A percentile compares a stretch with the other conserved stretches of the same genome.
These are phyloP conservation scores for Drosophila buzzatii DNA, from an alignment of 2,888 invertebrate genomes.

Conservation along the genomic window DNA sequence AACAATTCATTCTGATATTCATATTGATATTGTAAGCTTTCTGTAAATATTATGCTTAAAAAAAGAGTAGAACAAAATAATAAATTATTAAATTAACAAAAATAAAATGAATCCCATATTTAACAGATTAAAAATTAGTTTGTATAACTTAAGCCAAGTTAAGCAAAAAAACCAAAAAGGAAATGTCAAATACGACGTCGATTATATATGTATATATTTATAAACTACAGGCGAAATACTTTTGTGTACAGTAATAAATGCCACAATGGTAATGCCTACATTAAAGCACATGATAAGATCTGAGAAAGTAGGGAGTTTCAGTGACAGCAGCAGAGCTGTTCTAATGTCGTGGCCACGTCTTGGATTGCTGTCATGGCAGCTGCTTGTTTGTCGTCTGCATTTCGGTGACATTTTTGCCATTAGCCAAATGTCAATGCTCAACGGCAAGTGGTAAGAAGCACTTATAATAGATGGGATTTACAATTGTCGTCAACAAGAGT, in stretches of 20 bases:
- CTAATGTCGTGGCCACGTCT: constrained; percentile 30
- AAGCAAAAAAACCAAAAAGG: not conserved
- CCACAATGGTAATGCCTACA: constrained; percentile 27
- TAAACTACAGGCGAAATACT: constrained; percentile 32
- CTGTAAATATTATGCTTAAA: not conserved
- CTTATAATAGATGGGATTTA: constrained; percentile 79
- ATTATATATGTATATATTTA: constrained; percentile 12
- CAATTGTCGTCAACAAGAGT: constrained; percentile 66
- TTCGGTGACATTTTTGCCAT: constrained; percentile 79
- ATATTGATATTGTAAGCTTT: too few species aligned
- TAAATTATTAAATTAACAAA: not conserved
- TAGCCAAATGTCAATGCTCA: constrained; percentile 79
- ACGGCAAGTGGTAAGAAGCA: constrained; percentile 77
- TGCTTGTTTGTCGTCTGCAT: constrained; percentile 71
- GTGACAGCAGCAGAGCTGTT: constrained; percentile 23
- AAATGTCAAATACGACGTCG: constrained; percentile 2
- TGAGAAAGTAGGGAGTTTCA: constrained; percentile 1
- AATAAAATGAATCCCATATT: not conserved
- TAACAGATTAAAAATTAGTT: too few species aligned
- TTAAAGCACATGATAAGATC: constrained; percentile 13
- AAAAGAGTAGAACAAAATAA: not conserved
- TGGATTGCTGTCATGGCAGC: constrained; percentile 43
- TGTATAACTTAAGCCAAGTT: too few species aligned
- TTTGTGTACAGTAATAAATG: constrained; percentile 44
- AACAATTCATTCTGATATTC: not conserved